These are phyloP conservation scores for Elaeidobius kamerunicus DNA, from an alignment of 2,888 invertebrate species.

Conservation along the genomic window DNA sequence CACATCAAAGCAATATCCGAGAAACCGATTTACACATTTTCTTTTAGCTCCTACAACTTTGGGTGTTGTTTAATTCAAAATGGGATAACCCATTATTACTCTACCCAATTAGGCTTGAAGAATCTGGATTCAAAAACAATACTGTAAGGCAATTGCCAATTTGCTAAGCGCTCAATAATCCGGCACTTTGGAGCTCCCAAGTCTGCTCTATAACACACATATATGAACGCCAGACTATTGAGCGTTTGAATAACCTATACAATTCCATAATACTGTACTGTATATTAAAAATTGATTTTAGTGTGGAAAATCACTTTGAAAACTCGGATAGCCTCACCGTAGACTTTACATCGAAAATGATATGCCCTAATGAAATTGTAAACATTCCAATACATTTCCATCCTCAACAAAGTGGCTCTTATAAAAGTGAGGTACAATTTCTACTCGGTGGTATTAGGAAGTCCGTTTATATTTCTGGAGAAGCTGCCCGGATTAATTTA, in stretches of 20 bases:
- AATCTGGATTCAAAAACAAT: conserved; percentile 36
- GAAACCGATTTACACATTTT: conserved; percentile 59
- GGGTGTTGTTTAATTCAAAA: conserved; percentile 62
- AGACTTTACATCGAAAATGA: conserved; percentile 48
- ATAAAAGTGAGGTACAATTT: conserved; percentile 55
- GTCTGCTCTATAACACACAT: no score
- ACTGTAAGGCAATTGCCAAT: no score
- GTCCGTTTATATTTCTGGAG: conserved; percentile 55
- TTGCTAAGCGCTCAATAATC: no score
- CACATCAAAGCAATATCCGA: conserved; percentile 58
- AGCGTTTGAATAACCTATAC: no score
- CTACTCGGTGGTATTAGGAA: conserved; percentile 55
- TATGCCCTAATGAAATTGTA: conserved; percentile 50
- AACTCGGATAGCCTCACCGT: conserved; percentile 54
- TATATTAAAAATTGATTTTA: no score
- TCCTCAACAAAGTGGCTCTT: conserved; percentile 53
- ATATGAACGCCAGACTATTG: no score
- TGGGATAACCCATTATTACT: conserved; percentile 52
- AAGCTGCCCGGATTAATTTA: conserved; percentile 51
- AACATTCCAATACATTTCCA: conserved; percentile 56
- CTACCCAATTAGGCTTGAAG: conserved; percentile 43
- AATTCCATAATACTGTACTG: no score
- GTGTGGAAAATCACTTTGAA: conserved; percentile 54
- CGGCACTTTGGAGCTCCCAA: no score
- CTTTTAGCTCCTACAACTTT: conserved; percentile 62